Conservation (phyloP, 2,113 vertebrate species). For the Paralichthys olivaceus region DNA sequence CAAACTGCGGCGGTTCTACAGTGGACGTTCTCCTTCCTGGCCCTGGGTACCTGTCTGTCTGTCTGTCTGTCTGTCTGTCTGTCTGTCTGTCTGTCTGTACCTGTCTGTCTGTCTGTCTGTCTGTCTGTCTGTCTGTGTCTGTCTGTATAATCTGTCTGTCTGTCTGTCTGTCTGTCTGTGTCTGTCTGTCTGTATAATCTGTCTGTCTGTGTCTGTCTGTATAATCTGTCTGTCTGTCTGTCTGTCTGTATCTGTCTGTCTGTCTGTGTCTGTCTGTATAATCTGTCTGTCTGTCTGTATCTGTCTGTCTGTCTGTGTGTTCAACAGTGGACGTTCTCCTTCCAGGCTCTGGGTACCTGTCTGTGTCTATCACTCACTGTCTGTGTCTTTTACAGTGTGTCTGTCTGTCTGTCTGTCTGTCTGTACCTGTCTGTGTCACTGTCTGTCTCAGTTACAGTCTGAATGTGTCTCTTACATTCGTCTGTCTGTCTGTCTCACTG, state of each 20-base stretch:
- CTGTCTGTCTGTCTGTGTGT: too few species aligned
- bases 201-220: too few species aligned
- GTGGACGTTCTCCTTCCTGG: conserved; percentile 88
- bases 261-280: too few species aligned
- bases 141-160: conserved; percentile 1
- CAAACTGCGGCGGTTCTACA: conserved; percentile 86
- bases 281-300: too few species aligned
- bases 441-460: too few species aligned
- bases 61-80: not conserved
- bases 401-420: not conserved
- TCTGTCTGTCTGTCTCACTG: too few species aligned
- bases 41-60: conserved; percentile 72
- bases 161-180: not conserved
- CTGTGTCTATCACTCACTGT: too few species aligned
- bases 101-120: not conserved
- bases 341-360: too few species aligned
- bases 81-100: not conserved
- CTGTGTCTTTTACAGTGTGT: not conserved
- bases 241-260: too few species aligned
- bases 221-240: not conserved
- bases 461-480: too few species aligned
- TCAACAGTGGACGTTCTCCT: too few species aligned
- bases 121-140: not conserved
- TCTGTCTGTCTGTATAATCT: not conserved
- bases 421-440: too few species aligned